Evolutionary conservation across 2,113 vertebrate genomes (phyloP), one percentile per base, ranked within the genome.

Genomic region (Haemorhous mexicanus): DNA sequence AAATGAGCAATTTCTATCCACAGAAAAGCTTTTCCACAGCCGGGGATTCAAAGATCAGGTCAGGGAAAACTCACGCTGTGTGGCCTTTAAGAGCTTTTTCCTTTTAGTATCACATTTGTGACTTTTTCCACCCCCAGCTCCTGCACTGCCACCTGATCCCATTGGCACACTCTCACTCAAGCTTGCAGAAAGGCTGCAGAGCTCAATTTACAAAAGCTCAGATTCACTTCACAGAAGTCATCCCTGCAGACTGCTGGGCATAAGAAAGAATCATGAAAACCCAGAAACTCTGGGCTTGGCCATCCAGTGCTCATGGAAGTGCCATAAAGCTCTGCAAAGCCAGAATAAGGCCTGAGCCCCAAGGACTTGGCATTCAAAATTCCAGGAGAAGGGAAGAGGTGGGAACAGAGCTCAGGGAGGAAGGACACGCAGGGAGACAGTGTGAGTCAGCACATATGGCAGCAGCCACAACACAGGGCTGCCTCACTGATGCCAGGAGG

Each of bases 381-480:
- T 55, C 28, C 46, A 66, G 63, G 44, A 90, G 50, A 58, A 30
- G 52, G 46, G 41, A 53, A 86, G 77, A 89, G 53, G 17, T 44
- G 39, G 75, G 37, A 83, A 19, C 8, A 61, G 83, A 64, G 62
- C 35, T 0, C 33, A 68, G 49, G 14, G 43, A 88, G 64, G 68
- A 90, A 81, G 69, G 77, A 13, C 69, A 41, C 66, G 10, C 15
- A 46, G 84, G 33, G 84, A 83, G 69, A 13, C 61, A 49, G 63
- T 6, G 77, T 93, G 93, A 96, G 89, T 93, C 95, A 94, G 95
- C 91, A 94, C 55, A 74, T 35, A 55, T 11, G 72, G 91, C 86
- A 95, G 89, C 91, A 86, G 89, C 8, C 84, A 89, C 96, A 82
- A 46, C 93, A 74, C 37, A 3, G 5, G 0, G 0, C 77, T 84